phyloP scores from a whole-genome alignment of 2,888 invertebrate species.

The Erebia ligea region DNA sequence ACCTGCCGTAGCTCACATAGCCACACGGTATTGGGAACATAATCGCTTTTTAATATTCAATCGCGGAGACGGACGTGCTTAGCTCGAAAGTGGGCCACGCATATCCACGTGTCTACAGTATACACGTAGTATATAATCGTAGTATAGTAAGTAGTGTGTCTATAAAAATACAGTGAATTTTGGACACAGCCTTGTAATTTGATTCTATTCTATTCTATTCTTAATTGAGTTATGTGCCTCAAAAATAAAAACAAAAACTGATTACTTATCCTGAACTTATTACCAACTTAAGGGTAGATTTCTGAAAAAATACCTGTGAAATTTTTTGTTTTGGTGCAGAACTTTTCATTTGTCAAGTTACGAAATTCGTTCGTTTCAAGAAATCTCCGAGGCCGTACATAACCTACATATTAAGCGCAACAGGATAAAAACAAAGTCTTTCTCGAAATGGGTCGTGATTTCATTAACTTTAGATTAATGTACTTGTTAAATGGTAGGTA shows the following conservation, averaged over 20 bases:
- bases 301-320: not conserved
- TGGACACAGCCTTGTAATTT: too few relatives aligned
- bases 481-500: not conserved
- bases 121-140: too few relatives aligned
- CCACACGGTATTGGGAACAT: not conserved
- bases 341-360: not conserved
- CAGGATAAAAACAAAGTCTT: conserved; percentile 5
- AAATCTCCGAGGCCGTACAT: not conserved
- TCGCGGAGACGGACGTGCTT: not conserved
- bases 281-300: not conserved
- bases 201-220: too few relatives aligned
- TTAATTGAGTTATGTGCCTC: too few relatives aligned
- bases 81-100: not conserved
- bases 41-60: not conserved
- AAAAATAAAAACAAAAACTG: too few relatives aligned
- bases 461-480: not conserved
- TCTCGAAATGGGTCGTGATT: not conserved
- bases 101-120: not conserved
- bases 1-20: conserved; percentile 23
- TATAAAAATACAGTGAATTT: not conserved
- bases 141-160: too few relatives aligned
- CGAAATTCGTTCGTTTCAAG: not conserved
- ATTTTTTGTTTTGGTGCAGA: not conserved
- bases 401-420: not conserved
- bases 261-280: too few relatives aligned